These are phyloP conservation scores for Babyrousa celebensis DNA, from an alignment of 2,797 vertebrate species.

Conservation along the genomic window DNA sequence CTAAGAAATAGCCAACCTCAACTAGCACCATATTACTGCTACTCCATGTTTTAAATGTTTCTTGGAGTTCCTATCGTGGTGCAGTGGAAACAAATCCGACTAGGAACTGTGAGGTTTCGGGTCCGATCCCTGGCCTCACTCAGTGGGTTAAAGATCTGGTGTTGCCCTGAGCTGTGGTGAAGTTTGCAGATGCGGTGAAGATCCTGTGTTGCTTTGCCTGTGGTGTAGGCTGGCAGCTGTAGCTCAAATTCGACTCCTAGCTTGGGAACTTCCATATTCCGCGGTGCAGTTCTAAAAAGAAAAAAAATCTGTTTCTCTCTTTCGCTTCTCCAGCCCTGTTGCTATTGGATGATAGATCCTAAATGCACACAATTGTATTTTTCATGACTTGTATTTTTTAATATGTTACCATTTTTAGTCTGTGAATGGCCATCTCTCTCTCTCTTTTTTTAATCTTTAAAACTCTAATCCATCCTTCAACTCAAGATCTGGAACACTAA, in stretches of 20 bases:
- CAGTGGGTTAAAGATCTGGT: too few species aligned
- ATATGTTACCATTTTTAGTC: neutral
- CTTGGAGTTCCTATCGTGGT: too few species aligned
- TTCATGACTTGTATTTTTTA: neutral
- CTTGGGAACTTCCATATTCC: too few species aligned
- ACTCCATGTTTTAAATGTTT: neutral
- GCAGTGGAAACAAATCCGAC: too few species aligned
- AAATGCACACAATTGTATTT: neutral
- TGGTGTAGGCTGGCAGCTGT: too few species aligned
- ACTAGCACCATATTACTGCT: neutral
- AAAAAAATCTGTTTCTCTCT: neutral
- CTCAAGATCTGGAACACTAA: neutral
- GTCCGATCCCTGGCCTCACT: too few species aligned
- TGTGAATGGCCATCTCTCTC: neutral
- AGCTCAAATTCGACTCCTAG: too few species aligned
- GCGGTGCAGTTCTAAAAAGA: too few species aligned
- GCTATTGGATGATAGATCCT: neutral
- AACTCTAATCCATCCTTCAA: neutral
- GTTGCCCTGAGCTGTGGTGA: too few species aligned
- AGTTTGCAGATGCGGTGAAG: too few species aligned
- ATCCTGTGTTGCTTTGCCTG: too few species aligned
- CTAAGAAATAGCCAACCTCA: neutral
- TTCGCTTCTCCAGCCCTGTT: accelerated
- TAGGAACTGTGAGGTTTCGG: too few species aligned
- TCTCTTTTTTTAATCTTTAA: neutral